Base-by-base conservation (phyloP, 2,113 vertebrate genomes). In the Dipodomys merriami region DNA sequence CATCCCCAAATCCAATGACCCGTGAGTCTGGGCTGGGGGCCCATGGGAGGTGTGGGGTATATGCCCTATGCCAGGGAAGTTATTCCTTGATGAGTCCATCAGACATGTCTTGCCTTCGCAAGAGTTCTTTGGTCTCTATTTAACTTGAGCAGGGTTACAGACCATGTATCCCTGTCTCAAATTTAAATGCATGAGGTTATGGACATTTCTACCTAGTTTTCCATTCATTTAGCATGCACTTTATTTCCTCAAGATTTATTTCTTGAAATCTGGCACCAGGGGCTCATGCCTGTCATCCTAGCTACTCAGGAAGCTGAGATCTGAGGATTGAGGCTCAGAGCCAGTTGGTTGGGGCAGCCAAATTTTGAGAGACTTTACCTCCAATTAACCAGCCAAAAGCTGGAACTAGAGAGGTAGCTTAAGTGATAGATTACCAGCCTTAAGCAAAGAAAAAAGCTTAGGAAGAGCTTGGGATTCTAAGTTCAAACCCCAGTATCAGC, bases 1-100 rank as follows among this genome's bases (percentile, higher is more conserved):
- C 81, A 98, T 99, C 90, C 99, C 98, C 67, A 99, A 99, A 93
- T 98, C 98, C 83, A 98, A 96, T 19, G 99, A 99, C 96, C 98
- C 98, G 99, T 99, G 93, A 99, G 99, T 99, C 46, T 81, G 80
- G 78, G 79, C 67, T 7, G 65, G 96, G 79, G 74, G 16, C 49
- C 5, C 46, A 49, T 80, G 53, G 91, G 35, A 86, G n/a, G 53
- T 95, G 53, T 95, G 78, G 80, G 84, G 39, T 0, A 27, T 78
- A 82, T 25, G 3, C 19, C 30, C 60, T 25, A 2, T 33, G 78
- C 35, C 46, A 8, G 39, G 44, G n/a, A 85, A 91, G 44, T 69
- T 68, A 7, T 91, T 77, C 49, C 49, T 33, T 22, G 23, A n/a
- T 87, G 67, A n/a, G n/a, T 23, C 91, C 6, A 1, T 25, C 10